These are phyloP conservation scores for Ditula angustiorana DNA, from an alignment of 2,888 invertebrate species.

Conservation along the genomic window DNA sequence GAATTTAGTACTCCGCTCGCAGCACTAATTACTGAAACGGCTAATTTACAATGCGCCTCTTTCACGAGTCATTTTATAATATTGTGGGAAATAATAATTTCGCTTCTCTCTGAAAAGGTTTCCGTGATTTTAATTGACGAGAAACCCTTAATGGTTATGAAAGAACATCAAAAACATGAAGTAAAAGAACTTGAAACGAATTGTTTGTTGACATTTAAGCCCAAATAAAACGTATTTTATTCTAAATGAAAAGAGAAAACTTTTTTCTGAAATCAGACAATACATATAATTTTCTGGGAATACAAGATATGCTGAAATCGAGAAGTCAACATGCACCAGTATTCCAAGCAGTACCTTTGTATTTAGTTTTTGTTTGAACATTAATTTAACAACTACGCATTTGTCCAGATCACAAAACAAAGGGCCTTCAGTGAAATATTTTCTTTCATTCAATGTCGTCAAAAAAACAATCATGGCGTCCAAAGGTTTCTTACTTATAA, in stretches of 20 bases:
- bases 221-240: too few relatives aligned
- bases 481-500: not conserved
- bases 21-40: slow-evolving; percentile 23
- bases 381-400: not conserved
- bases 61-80: not conserved
- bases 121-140: not conserved
- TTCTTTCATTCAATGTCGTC: not conserved
- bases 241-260: too few relatives aligned
- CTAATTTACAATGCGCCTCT: slow-evolving; percentile 30
- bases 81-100: not conserved
- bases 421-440: not conserved
- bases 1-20: slow-evolving; percentile 12
- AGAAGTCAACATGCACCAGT: too few relatives aligned
- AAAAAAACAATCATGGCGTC: slow-evolving; percentile 12
- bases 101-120: not conserved
- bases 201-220: too few relatives aligned
- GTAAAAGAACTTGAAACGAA: too few relatives aligned
- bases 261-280: too few relatives aligned
- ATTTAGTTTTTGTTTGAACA: not conserved
- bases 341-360: not conserved
- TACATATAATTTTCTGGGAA: too few relatives aligned
- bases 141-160: too few relatives aligned
- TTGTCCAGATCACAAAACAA: not conserved
- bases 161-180: too few relatives aligned
- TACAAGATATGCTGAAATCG: too few relatives aligned